These are phyloP conservation scores for Genyomyrus donnyi DNA, from an alignment of 2,113 vertebrate species.

Conservation along the genomic window DNA sequence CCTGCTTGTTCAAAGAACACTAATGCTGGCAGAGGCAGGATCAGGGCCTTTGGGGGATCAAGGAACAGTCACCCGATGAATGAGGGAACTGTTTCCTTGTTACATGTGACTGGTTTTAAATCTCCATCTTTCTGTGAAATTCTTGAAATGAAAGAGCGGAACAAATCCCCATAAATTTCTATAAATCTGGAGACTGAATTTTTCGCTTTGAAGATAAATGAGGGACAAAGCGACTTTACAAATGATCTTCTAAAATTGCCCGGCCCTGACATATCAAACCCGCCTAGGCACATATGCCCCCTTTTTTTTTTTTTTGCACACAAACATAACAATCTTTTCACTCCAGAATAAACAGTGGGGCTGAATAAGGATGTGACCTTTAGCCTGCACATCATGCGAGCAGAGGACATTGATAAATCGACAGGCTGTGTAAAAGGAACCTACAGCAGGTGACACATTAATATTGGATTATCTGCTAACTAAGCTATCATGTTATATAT, in stretches of 20 bases:
- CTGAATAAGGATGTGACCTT: neutral
- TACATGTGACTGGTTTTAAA: slow-evolving; percentile 35
- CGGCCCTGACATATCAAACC: neutral
- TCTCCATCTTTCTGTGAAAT: slow-evolving; percentile 34
- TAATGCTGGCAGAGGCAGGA: slow-evolving; percentile 30
- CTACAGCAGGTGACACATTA: neutral
- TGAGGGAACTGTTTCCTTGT: slow-evolving; percentile 28
- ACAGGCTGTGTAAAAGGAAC: neutral
- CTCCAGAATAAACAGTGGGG: neutral
- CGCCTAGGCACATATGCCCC: no score
- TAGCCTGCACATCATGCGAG: neutral
- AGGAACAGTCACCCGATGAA: slow-evolving; percentile 34
- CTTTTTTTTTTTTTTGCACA: neutral
- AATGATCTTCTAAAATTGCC: neutral
- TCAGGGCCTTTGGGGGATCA: slow-evolving; percentile 40
- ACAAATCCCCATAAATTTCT: slow-evolving; percentile 39
- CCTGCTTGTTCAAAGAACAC: slow-evolving; percentile 43
- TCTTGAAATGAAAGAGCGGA: slow-evolving; percentile 34
- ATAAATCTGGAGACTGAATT: slow-evolving; percentile 38
- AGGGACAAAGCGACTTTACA: slow-evolving; percentile 37
- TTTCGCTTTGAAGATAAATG: slow-evolving; percentile 31
- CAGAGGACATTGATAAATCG: neutral
- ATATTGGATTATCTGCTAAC: neutral
- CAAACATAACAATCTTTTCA: neutral
- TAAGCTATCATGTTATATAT: neutral